phyloP scores from a whole-genome alignment of 2,797 vertebrate species.

The Malacoctenus gilli region DNA sequence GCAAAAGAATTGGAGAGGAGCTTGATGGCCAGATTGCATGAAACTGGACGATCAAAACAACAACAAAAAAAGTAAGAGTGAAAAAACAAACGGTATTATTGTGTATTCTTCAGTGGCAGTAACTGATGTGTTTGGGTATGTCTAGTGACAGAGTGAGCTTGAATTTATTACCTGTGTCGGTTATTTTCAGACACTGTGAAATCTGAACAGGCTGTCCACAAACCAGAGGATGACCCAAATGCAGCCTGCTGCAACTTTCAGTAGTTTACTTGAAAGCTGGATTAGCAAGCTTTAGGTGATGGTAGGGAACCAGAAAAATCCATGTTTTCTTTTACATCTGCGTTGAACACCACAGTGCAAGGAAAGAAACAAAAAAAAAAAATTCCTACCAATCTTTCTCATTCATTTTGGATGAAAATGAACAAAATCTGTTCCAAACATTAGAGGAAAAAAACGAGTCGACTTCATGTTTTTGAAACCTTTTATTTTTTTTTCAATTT shows the following conservation, averaged over 20 bases:
- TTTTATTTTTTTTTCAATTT: too few species aligned
- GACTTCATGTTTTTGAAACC: too few species aligned
- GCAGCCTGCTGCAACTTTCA: neutral
- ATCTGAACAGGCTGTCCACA: conserved; percentile 5
- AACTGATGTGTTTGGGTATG: conserved; percentile 21
- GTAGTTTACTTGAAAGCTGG: neutral
- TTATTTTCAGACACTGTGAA: neutral
- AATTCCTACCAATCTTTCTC: too few species aligned
- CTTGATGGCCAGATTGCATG: conserved; percentile 63
- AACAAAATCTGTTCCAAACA: too few species aligned
- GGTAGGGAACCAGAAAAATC: neutral
- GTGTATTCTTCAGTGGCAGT: conserved; percentile 21
- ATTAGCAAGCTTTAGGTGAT: conserved; percentile 5
- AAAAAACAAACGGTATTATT: conserved; percentile 14
- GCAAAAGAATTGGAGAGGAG: conserved; percentile 66
- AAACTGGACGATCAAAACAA: conserved; percentile 63
- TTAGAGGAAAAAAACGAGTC: too few species aligned
- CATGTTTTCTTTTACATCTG: too few species aligned
- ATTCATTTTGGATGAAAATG: too few species aligned
- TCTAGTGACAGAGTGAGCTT: conserved; percentile 15
- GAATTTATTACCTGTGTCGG: conserved; percentile 13
- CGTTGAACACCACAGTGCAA: too few species aligned
- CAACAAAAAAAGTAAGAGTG: conserved; percentile 6
- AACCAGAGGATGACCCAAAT: neutral
- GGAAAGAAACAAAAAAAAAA: neutral